Conservation (phyloP, 2,888 invertebrate species). For the Orchesella flavescens region DNA sequence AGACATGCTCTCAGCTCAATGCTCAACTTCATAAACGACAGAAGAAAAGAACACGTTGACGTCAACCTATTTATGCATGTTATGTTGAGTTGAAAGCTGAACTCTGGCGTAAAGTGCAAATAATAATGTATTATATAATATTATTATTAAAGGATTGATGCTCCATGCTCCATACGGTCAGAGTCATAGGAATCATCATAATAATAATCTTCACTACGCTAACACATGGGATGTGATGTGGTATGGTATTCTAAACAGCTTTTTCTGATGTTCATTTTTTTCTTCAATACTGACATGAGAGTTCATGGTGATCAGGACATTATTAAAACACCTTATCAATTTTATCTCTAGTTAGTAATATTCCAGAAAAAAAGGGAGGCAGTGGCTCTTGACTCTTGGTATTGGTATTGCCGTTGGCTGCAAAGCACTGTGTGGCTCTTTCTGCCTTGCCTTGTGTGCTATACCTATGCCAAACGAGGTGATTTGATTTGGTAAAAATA, state of each 20-base stretch:
- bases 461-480: neutral
- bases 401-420: too few relatives aligned
- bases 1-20: too few relatives aligned
- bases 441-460: neutral
- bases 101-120: neutral
- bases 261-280: neutral
- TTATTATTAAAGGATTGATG: neutral
- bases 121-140: neutral
- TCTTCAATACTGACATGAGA: neutral
- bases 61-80: conserved; percentile 22
- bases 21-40: too few relatives aligned
- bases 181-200: neutral
- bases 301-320: conserved; percentile 22
- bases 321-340: conserved; percentile 2
- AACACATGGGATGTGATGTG: too few relatives aligned
- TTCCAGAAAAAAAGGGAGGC: neutral
- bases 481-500: conserved; percentile 3
- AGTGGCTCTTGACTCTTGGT: neutral
- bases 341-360: neutral
- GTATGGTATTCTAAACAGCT: neutral
- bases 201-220: neutral
- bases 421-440: neutral
- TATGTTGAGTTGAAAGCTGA: neutral
- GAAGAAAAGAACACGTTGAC: conserved; percentile 11
- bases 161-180: neutral